phyloP scores from a whole-genome alignment of 2,888 invertebrate species.

The Eupithecia abbreviata region DNA sequence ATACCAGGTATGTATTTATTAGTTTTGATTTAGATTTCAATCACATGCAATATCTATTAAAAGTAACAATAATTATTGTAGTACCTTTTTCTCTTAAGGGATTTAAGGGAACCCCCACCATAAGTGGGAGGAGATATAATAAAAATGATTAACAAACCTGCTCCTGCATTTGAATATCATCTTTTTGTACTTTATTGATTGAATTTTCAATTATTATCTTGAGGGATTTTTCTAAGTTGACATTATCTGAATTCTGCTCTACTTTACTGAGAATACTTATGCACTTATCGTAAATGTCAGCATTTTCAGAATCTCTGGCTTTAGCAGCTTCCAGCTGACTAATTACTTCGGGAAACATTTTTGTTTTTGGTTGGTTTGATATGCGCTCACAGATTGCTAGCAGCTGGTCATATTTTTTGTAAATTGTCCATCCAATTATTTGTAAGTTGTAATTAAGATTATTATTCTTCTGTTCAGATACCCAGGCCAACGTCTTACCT shows the following conservation, averaged over 20 bases:
- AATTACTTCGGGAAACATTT: slow-evolving; percentile 65
- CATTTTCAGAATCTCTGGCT: slow-evolving; percentile 50
- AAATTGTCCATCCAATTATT: slow-evolving; percentile 87
- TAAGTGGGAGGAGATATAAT: background rate
- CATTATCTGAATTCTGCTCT: slow-evolving; percentile 47
- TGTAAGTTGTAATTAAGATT: slow-evolving; percentile 82
- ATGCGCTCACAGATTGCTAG: slow-evolving; percentile 55
- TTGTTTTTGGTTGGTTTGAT: slow-evolving; percentile 54
- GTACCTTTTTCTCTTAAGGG: too few species aligned
- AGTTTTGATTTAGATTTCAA: background rate
- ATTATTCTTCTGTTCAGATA: slow-evolving; percentile 79
- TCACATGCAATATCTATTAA: background rate
- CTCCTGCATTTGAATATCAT: slow-evolving; percentile 84
- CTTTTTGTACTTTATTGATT: slow-evolving; percentile 81
- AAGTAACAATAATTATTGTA: background rate
- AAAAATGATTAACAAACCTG: slow-evolving; percentile 62
- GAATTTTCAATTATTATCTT: slow-evolving; percentile 80
- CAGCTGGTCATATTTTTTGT: slow-evolving; percentile 86
- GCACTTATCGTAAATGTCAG: slow-evolving; percentile 57
- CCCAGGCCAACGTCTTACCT: slow-evolving; percentile 91
- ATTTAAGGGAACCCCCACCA: too few species aligned
- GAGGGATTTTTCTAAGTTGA: slow-evolving; percentile 73
- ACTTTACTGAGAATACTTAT: slow-evolving; percentile 53
- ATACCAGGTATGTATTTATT: background rate
- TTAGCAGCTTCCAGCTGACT: slow-evolving; percentile 59